Evolutionary conservation across 2,797 vertebrate species (phyloP).

Genomic region (Rhabdomys pumilio): DNA sequence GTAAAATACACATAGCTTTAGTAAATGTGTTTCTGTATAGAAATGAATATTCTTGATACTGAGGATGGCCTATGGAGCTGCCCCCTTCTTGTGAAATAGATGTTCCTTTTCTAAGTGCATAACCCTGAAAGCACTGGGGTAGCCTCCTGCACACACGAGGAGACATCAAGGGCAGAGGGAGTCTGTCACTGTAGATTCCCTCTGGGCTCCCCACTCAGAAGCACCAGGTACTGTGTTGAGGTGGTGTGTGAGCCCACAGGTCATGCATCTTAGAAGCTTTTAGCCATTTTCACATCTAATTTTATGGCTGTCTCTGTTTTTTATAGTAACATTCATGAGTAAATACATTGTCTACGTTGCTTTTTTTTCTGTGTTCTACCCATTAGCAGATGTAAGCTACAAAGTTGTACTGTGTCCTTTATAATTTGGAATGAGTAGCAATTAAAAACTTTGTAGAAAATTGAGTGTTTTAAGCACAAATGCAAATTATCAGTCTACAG

Average conservation of each 20-base stretch:
- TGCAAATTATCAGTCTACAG: conserved; percentile 47
- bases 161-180: neutral
- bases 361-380: neutral
- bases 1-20: neutral
- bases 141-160: neutral
- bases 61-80: neutral
- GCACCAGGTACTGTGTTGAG: neutral
- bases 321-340: neutral
- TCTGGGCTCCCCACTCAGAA: neutral
- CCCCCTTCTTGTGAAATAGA: conserved; percentile 51
- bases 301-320: neutral
- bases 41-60: conserved; percentile 40
- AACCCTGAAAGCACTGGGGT: neutral
- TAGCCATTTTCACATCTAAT: neutral
- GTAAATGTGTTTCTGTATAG: neutral
- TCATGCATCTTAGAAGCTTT: neutral
- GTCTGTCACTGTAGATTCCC: conserved; percentile 30
- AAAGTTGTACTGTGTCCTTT: neutral
- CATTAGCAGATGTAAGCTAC: neutral
- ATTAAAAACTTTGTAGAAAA: conserved; percentile 43
- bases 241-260: neutral
- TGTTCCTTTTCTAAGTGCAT: neutral
- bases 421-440: conserved; percentile 8
- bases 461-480: conserved; percentile 59
- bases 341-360: conserved; percentile 5